Base-by-base conservation (phyloP, 2,797 vertebrate genomes). In the Rhodeus uyekii region DNA sequence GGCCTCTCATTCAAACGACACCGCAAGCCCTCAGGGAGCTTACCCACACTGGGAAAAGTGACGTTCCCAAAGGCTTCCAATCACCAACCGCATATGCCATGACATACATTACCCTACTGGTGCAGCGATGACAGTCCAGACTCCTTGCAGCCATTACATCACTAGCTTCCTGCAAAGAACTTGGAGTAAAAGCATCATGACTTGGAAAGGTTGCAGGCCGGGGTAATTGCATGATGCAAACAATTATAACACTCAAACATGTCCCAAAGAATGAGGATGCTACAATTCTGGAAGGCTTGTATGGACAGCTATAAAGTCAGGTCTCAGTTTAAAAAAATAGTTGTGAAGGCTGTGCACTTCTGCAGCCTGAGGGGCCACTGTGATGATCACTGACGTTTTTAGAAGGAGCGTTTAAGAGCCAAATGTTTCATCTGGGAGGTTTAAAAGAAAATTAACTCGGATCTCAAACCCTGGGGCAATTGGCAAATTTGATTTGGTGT, bases 401-500 rank as follows among this genome's bases (percentile, higher is more conserved):
- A 84, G 80, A 81, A 27, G 42, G 46, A 83, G 32, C 77, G n/a
- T 80, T 89, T 88, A 83, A 83, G 61, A 75, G 77, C 75, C 65
- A 81, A 86, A 78, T 73, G 76, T 83, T 87, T 82, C 80, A 82
- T 86, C 85, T 81, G 86, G 73, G 81, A 84, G 78, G 68, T 87
- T 84, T 86, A 84, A 89, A 60, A 80, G 77, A 81, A 85, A 85
- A 88, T 87, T 78, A 84, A 83, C 81, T 79, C 53, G 38, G 81
- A 85, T 81, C 83, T 81, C 74, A 79, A 38, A 39, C 85, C 86
- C 82, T 75, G 24, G 74, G 84, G 87, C 76, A 75, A 76, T 32
- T 55, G 58, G 63, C 76, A 87, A 82, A 88, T 87, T 88, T 87
- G 82, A 87, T 85, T 85, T 81, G 67, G 76, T 79, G 64, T 84